These are phyloP conservation scores for Agrotis segetum DNA, from an alignment of 2,888 invertebrate species.

Conservation along the genomic window DNA sequence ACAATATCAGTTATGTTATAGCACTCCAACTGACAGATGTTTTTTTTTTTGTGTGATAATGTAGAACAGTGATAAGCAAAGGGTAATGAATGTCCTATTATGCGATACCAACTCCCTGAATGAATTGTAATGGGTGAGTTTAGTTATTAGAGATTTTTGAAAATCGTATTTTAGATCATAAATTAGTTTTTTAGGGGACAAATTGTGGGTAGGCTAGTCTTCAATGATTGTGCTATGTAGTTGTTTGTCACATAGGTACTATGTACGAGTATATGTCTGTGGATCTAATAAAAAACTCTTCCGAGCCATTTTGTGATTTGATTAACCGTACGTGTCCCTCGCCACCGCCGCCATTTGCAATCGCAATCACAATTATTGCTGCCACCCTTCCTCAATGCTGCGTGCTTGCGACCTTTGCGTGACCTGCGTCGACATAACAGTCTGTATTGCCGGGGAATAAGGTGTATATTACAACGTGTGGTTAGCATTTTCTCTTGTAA, in stretches of 20 bases:
- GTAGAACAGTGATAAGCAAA: too few species aligned
- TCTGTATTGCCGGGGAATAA: conserved; percentile 54
- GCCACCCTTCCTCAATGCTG: conserved; percentile 70
- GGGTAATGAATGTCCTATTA: too few species aligned
- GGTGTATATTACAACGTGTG: conserved; percentile 69
- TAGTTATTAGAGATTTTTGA: background rate
- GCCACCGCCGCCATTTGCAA: conserved; percentile 86
- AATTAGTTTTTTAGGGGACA: too few species aligned
- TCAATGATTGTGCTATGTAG: background rate
- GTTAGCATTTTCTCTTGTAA: conserved; percentile 59
- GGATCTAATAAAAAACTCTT: conserved; percentile 69
- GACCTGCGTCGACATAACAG: background rate
- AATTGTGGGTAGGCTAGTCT: background rate
- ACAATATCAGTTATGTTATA: conserved; percentile 20
- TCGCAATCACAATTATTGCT: conserved; percentile 81
- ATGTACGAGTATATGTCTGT: conserved; percentile 9
- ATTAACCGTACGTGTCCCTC: conserved; percentile 81
- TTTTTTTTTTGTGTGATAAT: background rate
- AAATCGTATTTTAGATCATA: background rate
- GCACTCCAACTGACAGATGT: background rate
- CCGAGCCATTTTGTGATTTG: conserved; percentile 77
- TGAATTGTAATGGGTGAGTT: background rate
- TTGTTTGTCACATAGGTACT: background rate
- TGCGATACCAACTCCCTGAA: background rate
- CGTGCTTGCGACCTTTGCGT: conserved; percentile 44